Evolutionary conservation across 2,113 vertebrate species (phyloP).

Genomic region (Oreochromis tanganicae): DNA sequence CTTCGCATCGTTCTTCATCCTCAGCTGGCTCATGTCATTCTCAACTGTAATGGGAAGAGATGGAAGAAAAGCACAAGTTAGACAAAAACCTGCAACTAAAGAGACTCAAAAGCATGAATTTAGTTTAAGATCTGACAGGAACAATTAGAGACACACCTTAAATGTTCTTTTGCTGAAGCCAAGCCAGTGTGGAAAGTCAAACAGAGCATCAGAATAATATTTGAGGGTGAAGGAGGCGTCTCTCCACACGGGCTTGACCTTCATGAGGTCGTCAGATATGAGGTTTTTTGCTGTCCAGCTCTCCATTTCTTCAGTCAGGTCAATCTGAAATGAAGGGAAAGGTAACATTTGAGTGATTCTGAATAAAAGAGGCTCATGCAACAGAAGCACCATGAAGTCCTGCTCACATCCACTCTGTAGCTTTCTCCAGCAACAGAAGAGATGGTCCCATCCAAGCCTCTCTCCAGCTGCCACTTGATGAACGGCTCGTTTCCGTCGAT

Average conservation of each 20-base stretch:
- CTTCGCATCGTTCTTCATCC: neutral
- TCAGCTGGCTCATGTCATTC: neutral
- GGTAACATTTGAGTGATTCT: neutral
- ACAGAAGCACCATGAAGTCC: neutral
- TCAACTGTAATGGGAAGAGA: neutral
- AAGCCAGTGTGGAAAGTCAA: slow-evolving; percentile 66
- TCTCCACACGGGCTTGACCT: slow-evolving; percentile 26
- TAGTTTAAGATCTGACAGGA: neutral
- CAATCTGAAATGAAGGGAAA: slow-evolving; percentile 37
- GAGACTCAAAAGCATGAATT: neutral
- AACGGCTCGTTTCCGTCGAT: slow-evolving; percentile 48
- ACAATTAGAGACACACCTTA: neutral
- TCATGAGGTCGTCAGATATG: neutral
- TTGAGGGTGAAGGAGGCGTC: slow-evolving; percentile 58
- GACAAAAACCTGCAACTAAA: neutral
- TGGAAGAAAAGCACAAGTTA: neutral
- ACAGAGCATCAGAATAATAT: slow-evolving; percentile 64
- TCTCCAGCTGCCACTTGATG: slow-evolving; percentile 62
- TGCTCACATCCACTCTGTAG: slow-evolving; percentile 62
- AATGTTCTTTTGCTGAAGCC: slow-evolving; percentile 64
- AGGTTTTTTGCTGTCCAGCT: slow-evolving; percentile 20
- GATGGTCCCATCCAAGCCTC: slow-evolving; percentile 61
- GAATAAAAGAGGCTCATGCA: neutral
- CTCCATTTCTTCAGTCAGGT: slow-evolving; percentile 42
- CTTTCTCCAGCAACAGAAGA: slow-evolving; percentile 68